A percentile compares a stretch with the other conserved stretches of the same genome.
phyloP scores from a whole-genome alignment of 1,140 invertebrate genomes.

The Pseudomyrmex cubaensis region DNA sequence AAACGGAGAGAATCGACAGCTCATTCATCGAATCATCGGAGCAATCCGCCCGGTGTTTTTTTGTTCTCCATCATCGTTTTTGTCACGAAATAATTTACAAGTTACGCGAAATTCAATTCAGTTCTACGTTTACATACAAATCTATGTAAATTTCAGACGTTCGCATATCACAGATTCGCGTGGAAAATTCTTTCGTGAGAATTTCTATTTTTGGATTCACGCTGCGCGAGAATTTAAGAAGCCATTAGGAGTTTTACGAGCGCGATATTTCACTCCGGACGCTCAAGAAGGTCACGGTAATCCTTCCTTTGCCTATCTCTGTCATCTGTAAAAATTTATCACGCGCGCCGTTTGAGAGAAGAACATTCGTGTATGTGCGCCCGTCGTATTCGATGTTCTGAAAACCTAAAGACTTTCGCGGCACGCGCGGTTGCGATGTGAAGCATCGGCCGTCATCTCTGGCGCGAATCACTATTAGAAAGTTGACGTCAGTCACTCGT shows the following conservation, averaged over 20 bases:
- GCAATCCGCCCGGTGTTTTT: not conserved
- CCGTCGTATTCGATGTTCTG: not conserved
- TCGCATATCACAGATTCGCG: not conserved
- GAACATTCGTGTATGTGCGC: constrained; percentile 28
- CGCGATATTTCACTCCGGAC: constrained; percentile 44
- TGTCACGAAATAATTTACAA: not conserved
- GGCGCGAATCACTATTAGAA: constrained; percentile 50
- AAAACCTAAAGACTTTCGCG: constrained; percentile 35
- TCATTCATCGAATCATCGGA: constrained; percentile 54
- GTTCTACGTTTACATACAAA: not conserved
- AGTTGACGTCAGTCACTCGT: constrained; percentile 38
- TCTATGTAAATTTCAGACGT: constrained; percentile 18
- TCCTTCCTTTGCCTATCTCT: constrained; percentile 22
- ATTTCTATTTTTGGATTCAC: constrained; percentile 51
- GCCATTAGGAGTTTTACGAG: constrained; percentile 58
- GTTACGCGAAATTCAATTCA: constrained; percentile 5
- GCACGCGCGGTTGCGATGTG: constrained; percentile 42
- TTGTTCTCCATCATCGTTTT: too few relatives aligned
- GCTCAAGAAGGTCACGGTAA: constrained; percentile 39
- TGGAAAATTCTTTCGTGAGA: constrained; percentile 39
- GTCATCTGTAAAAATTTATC: constrained; percentile 50
- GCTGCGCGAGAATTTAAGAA: constrained; percentile 54
- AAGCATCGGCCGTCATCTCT: constrained; percentile 7
- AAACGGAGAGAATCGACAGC: constrained; percentile 11
- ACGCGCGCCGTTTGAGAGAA: constrained; percentile 7